Evolutionary conservation across 2,113 vertebrate species (phyloP), one percentile per base, ranked within the genome.

Genomic region (Eulemur rufifrons): DNA sequence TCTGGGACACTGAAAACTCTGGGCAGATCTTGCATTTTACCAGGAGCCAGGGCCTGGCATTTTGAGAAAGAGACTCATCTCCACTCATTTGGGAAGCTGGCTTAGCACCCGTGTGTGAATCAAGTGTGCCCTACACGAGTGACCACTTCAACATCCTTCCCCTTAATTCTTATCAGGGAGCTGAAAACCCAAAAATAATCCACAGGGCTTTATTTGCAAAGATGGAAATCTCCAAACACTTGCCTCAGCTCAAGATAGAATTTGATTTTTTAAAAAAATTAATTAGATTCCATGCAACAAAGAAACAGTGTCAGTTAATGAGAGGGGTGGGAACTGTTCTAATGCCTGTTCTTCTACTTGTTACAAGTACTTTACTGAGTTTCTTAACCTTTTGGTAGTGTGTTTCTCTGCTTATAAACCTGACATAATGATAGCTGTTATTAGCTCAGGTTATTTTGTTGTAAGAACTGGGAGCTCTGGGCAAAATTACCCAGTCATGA

Each of bases 211-310:
- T 73, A 61, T 85, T 88, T 89, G 11, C 68, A 86, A 86, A 89
- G 59, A 93, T 63, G 39, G 23, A 66, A 89, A 85, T 42, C 89
- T 88, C 87, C 68, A 95, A 91, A 86, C n/a, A 52, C 34, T 85
- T 69, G 25, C 2, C 56, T 81, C 45, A 68, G 61, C 27, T 92
- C 63, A 59, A 83, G 21, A 64, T 56, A 66, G 32, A 96, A 68
- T 3, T 17, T 88, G 54, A 50, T 47, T 63, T 73, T 89, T 92
- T 83, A 1, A 8, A 52, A 52, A 52, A 25, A 80, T 83, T 87
- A 78, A 63, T 78, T 97, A 52, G 91, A 27, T 29, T 93, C 18
- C 42, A 5, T 37, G 64, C 6, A 15, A 88, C 73, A 89, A 87
- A 87, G 42, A 91, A 86, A 80, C 66, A 81, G 3, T 66, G 80